These are phyloP conservation scores for Eulemur macaco DNA, from an alignment of 2,113 vertebrate genomes.

Conservation along the genomic window DNA sequence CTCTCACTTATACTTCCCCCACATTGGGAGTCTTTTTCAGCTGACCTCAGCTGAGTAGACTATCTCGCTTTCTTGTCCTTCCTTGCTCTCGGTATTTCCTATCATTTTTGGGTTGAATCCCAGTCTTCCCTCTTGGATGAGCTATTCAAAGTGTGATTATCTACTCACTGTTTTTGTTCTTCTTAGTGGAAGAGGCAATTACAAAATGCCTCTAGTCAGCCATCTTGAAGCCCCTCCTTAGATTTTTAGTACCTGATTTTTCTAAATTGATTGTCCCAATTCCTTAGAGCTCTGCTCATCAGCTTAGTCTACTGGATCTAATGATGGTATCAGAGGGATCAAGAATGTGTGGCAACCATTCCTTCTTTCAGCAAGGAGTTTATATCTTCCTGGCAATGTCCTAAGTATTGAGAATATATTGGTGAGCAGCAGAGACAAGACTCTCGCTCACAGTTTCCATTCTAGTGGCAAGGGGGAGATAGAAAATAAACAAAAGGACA, in stretches of 20 bases:
- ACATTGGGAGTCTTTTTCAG: too few relatives aligned
- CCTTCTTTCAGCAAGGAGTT: not conserved
- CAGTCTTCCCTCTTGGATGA: too few relatives aligned
- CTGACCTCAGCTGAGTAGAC: too few relatives aligned
- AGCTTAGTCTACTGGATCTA: not conserved
- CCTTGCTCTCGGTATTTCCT: too few relatives aligned
- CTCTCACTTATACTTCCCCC: too few relatives aligned
- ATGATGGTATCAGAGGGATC: not conserved
- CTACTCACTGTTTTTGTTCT: too few relatives aligned
- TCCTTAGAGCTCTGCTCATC: not conserved
- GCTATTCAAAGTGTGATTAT: too few relatives aligned
- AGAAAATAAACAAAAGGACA: not conserved
- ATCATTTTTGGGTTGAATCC: too few relatives aligned
- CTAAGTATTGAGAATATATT: not conserved
- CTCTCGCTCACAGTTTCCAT: not conserved
- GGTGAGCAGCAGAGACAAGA: not conserved
- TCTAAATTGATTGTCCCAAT: not conserved
- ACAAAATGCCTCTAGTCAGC: too few relatives aligned
- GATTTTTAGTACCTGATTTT: not conserved
- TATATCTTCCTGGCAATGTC: not conserved
- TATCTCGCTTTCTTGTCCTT: too few relatives aligned
- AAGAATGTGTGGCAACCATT: not conserved
- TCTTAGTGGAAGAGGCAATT: too few relatives aligned
- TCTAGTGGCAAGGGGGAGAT: not conserved
- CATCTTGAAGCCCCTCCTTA: too few relatives aligned